Evolutionary conservation across 1,140 invertebrate species (phyloP), one percentile per base, ranked within the genome.

Genomic region (Bilobella aurantiaca): DNA sequence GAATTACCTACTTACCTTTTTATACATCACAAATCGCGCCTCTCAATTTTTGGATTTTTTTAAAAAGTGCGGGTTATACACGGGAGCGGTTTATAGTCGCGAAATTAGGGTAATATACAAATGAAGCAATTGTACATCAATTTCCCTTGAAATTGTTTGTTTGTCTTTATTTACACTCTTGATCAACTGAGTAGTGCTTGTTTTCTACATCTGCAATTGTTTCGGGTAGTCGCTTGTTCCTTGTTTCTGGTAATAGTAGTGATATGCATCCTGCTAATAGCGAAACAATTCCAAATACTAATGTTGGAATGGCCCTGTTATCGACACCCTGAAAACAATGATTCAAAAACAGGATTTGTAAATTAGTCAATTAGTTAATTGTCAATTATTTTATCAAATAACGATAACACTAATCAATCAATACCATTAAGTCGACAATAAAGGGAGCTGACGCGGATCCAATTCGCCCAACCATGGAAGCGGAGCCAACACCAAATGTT

Each of bases 401-500:
- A n/a, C n/a, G n/a, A n/a, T n/a, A n/a, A n/a, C n/a, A n/a, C n/a
- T n/a, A 42, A 42, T 42, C 14, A 56, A 12, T 16, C 8, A 62
- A 63, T 69, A 73, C 73, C 58, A 69, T 14, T 18, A 74, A 53
- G 37, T 74, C 69, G 1, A 74, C 71, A 30, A 74, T 64, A 42
- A 59, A 76, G 16, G 80, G 79, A 3, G 79, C 76, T 14, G 76
- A 63, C 58, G 78, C 77, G 8, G 76, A 76, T 12, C 79, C 79
- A 18, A 79, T 61, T 37, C 79, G 66, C 3, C 77, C 79, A 28
- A 69, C 68, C 53, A 77, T 75, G 1, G 77, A 78, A 14, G 76
- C 72, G 0, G 74, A 73, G 5, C 80, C 80, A 25, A 81, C 53
- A 14, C 74, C 78, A 31, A 75, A 74, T 29, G 78, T 79, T 31